These are phyloP conservation scores for Yponomeuta cagnagella DNA, from an alignment of 2,888 invertebrate species.

Conservation along the genomic window DNA sequence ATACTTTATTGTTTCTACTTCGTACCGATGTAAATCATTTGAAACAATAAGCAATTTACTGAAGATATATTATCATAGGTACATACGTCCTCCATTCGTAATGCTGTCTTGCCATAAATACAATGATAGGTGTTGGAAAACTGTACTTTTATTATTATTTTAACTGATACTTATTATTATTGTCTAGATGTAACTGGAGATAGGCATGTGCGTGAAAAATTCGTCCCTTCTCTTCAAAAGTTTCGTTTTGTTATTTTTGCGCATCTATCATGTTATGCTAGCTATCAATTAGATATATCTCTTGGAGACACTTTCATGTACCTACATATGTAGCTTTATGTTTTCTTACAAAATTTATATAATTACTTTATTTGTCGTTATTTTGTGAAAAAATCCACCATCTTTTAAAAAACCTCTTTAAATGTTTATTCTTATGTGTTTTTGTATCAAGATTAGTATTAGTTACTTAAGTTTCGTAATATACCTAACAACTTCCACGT, in stretches of 20 bases:
- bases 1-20: slow-evolving; percentile 67
- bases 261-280: neutral
- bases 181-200: neutral
- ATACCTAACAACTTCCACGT: slow-evolving; percentile 26
- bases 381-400: neutral
- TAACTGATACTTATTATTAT: slow-evolving; percentile 11
- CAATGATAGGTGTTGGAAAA: slow-evolving; percentile 58
- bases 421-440: neutral
- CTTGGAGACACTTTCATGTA: neutral
- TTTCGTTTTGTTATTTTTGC: neutral
- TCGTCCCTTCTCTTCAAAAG: neutral
- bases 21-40: slow-evolving; percentile 58
- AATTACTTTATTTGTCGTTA: neutral
- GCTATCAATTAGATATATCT: neutral
- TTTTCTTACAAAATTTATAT: neutral
- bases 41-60: slow-evolving; percentile 73
- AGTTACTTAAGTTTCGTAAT: slow-evolving; percentile 3
- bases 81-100: slow-evolving; percentile 69
- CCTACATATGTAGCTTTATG: neutral
- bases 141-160: slow-evolving; percentile 23
- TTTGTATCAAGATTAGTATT: neutral
- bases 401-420: neutral
- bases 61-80: slow-evolving; percentile 48
- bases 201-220: slow-evolving; percentile 2
- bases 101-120: slow-evolving; percentile 67